These are phyloP conservation scores for Prorops nasuta DNA, from an alignment of 1,140 invertebrate genomes.

Conservation along the genomic window DNA sequence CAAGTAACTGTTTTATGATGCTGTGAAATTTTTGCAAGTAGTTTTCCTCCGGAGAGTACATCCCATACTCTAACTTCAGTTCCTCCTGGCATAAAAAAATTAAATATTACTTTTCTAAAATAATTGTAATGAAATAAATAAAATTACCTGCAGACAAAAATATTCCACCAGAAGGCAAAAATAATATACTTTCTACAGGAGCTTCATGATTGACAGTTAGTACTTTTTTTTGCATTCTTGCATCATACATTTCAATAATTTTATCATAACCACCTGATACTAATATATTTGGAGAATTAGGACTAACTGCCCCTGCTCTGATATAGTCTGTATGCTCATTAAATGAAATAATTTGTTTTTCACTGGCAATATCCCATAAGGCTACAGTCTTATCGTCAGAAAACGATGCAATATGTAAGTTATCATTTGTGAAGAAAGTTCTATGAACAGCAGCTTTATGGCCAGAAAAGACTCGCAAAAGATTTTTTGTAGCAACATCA, in stretches of 20 bases:
- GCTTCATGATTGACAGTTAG: slow-evolving; percentile 82
- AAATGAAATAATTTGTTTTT: slow-evolving; percentile 69
- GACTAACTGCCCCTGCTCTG: slow-evolving; percentile 76
- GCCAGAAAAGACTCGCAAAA: slow-evolving; percentile 64
- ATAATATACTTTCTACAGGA: slow-evolving; percentile 88
- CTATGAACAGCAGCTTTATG: slow-evolving; percentile 71
- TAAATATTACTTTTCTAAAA: slow-evolving; percentile 3
- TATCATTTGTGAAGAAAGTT: slow-evolving; percentile 78
- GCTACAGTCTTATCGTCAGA: slow-evolving; percentile 90
- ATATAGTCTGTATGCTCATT: slow-evolving; percentile 81
- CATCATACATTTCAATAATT: slow-evolving; percentile 86
- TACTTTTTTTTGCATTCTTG: slow-evolving; percentile 68
- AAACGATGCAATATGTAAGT: slow-evolving; percentile 81
- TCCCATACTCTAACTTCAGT: slow-evolving; percentile 94
- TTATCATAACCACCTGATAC: slow-evolving; percentile 94
- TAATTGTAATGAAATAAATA: slow-evolving; percentile 4
- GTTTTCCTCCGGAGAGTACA: slow-evolving; percentile 78
- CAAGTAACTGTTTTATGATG: slow-evolving; percentile 95
- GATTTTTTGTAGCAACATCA: slow-evolving; percentile 77
- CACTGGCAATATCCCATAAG: slow-evolving; percentile 88
- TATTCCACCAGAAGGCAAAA: slow-evolving; percentile 85
- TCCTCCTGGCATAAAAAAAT: slow-evolving; percentile 62
- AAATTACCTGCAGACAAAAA: slow-evolving; percentile 79
- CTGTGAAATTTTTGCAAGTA: slow-evolving; percentile 76
- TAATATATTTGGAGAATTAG: slow-evolving; percentile 72